A percentile compares a stretch with the other conserved stretches of the same genome.
phyloP scores from a whole-genome alignment of 2,888 invertebrate species.

The Pelosia muscerda region DNA sequence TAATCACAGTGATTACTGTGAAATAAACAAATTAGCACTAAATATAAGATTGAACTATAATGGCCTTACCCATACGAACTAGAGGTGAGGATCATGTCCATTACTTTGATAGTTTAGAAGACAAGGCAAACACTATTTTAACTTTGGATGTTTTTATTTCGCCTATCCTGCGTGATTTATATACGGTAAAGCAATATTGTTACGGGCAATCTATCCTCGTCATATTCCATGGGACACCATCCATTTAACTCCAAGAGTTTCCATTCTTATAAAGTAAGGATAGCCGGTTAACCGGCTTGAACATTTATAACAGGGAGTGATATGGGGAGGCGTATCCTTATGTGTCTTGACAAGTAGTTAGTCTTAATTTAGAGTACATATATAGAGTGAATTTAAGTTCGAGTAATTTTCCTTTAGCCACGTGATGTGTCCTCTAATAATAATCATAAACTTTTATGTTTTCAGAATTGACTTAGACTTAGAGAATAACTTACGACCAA shows the following conservation, averaged over 20 bases:
- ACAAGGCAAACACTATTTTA: too few species aligned
- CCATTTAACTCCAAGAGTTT: slow-evolving; percentile 1
- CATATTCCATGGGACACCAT: slow-evolving; percentile 3
- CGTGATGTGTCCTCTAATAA: neutral
- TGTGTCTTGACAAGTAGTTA: neutral
- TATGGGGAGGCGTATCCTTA: neutral
- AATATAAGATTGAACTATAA: too few species aligned
- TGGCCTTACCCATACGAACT: too few species aligned
- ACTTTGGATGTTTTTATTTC: neutral
- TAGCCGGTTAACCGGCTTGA: neutral
- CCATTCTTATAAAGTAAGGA: slow-evolving; percentile 5
- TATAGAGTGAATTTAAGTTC: neutral
- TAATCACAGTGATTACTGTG: too few species aligned
- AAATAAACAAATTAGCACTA: too few species aligned
- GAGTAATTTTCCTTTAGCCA: neutral
- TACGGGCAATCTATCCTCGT: neutral
- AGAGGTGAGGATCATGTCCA: too few species aligned
- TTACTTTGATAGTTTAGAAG: too few species aligned
- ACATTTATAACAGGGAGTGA: neutral
- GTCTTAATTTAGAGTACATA: neutral
- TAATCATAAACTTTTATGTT: too few species aligned
- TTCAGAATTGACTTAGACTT: too few species aligned
- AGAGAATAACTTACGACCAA: too few species aligned
- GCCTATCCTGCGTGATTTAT: neutral
- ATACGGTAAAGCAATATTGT: neutral